Evolutionary conservation across 2,113 vertebrate genomes (phyloP).

Genomic region (Eclectus roratus): DNA sequence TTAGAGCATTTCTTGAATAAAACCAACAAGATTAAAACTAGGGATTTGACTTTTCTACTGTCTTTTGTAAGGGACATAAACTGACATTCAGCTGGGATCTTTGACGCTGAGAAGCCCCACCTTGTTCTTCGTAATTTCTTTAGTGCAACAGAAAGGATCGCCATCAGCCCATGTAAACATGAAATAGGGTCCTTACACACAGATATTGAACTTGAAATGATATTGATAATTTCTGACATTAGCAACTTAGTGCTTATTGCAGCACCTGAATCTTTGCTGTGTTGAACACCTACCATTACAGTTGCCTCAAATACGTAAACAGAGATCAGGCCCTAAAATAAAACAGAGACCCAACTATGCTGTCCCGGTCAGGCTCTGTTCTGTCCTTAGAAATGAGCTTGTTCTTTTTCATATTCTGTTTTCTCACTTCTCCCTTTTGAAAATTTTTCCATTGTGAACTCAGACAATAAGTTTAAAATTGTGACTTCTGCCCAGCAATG

Average conservation of each 20-base stretch:
- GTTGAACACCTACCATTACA: not conserved
- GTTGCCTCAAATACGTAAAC: not conserved
- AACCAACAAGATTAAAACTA: not conserved
- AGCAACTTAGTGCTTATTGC: not conserved
- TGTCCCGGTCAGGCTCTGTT: not conserved
- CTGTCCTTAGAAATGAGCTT: not conserved
- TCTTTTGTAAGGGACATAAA: not conserved
- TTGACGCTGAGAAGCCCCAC: not conserved
- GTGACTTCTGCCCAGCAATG: not conserved
- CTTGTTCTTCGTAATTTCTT: not conserved
- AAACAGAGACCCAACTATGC: not conserved
- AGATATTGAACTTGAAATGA: not conserved
- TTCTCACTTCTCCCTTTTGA: slow-evolving; percentile 29
- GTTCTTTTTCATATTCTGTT: not conserved
- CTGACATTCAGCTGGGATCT: not conserved
- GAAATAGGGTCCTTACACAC: not conserved
- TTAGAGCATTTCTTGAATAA: not conserved
- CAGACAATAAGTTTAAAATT: slow-evolving; percentile 1
- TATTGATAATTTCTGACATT: not conserved
- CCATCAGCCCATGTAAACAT: not conserved
- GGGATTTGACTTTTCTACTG: not conserved
- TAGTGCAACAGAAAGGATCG: not conserved
- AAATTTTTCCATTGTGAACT: slow-evolving; percentile 56
- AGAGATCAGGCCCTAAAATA: not conserved
- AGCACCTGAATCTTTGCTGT: not conserved